phyloP scores from a whole-genome alignment of 2,113 vertebrate genomes.

The Onychostoma macrolepis region DNA sequence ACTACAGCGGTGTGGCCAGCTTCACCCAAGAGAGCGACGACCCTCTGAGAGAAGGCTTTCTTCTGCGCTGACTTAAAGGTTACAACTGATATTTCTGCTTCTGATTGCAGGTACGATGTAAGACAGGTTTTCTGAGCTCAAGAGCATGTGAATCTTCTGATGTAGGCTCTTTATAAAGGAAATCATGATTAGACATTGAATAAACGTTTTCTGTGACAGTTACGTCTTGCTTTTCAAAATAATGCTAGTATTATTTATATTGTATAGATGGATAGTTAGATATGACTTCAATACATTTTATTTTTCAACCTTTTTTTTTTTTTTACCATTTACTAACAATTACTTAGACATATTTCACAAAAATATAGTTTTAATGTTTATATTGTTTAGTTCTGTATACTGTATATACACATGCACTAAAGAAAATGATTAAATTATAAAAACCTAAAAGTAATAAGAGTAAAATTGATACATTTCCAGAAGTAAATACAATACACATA shows the following conservation, averaged over 20 bases:
- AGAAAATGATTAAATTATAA: no score
- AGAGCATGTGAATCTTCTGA: neutral
- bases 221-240: neutral
- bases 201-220: neutral
- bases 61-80: conserved; percentile 76
- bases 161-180: neutral
- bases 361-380: no score
- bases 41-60: conserved; percentile 83
- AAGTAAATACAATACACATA: neutral
- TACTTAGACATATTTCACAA: no score
- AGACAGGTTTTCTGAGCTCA: neutral
- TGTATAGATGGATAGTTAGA: no score
- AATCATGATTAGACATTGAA: neutral
- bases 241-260: no score
- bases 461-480: neutral
- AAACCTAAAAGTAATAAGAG: no score
- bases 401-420: no score
- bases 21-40: conserved; percentile 86
- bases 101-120: neutral
- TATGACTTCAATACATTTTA: no score
- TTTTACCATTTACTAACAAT: no score
- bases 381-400: no score
- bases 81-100: neutral
- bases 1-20: conserved; percentile 85
- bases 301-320: no score